These are phyloP conservation scores for Podarcis siculus DNA, from an alignment of 2,797 vertebrate species.

Conservation along the genomic window DNA sequence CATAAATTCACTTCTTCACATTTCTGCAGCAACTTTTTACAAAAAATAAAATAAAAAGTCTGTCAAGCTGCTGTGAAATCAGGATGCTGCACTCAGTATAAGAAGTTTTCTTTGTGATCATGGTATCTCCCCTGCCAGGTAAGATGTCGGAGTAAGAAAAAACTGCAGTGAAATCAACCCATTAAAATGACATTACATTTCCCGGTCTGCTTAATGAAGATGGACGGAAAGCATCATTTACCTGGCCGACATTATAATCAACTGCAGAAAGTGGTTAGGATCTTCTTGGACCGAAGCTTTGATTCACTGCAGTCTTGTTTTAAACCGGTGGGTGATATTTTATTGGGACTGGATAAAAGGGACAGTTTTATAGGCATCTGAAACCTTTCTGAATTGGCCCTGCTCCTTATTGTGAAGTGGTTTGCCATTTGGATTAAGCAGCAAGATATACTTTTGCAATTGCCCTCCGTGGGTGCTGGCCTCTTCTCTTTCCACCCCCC, in stretches of 20 bases:
- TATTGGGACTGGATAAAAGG: conserved; percentile 37
- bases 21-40: no score
- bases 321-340: conserved; percentile 48
- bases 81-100: neutral
- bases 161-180: neutral
- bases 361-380: conserved; percentile 42
- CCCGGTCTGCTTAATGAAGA: neutral
- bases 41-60: no score
- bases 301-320: conserved; percentile 38
- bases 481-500: neutral
- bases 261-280: neutral
- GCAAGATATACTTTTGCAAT: conserved; percentile 46
- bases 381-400: conserved; percentile 34
- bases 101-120: neutral
- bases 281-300: conserved; percentile 24
- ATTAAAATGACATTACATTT: neutral
- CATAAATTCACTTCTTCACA: no score
- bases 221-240: neutral
- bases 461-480: conserved; percentile 35
- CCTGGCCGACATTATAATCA: conserved; percentile 21
- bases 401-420: conserved; percentile 23
- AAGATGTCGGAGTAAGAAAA: neutral
- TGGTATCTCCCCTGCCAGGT: no score
- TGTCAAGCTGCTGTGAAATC: no score
- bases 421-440: conserved; percentile 12